phyloP scores from a whole-genome alignment of 2,888 invertebrate species.

The Ormyrus thymus region DNA sequence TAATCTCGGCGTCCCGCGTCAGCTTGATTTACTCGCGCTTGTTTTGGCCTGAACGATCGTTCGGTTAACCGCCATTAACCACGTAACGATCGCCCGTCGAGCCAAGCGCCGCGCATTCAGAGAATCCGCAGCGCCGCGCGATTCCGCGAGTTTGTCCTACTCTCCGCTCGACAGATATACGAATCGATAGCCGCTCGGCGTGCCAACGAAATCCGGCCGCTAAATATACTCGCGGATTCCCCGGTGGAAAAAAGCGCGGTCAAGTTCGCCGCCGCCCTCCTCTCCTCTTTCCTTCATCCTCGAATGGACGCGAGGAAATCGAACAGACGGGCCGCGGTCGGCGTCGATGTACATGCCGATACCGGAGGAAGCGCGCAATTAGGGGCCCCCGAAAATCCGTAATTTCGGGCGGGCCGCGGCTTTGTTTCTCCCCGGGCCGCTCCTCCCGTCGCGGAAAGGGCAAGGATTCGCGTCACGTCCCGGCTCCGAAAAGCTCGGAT shows the following conservation, averaged over 20 bases:
- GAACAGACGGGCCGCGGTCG: neutral
- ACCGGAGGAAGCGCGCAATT: neutral
- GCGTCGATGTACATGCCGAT: neutral
- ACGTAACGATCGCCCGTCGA: too few relatives aligned
- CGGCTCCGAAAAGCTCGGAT: neutral
- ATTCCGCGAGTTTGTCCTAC: neutral
- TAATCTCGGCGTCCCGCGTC: too few relatives aligned
- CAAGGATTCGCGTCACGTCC: slow-evolving; percentile 25
- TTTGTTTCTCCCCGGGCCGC: slow-evolving; percentile 7
- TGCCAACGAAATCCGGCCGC: neutral
- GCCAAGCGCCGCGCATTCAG: too few relatives aligned
- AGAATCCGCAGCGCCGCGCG: neutral
- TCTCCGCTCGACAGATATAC: neutral
- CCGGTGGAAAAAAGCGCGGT: neutral
- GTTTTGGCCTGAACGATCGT: too few relatives aligned
- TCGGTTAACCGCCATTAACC: too few relatives aligned
- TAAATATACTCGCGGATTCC: neutral
- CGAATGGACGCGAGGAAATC: neutral
- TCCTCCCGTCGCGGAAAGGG: neutral
- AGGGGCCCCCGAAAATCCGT: neutral
- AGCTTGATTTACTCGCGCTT: too few relatives aligned
- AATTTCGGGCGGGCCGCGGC: neutral
- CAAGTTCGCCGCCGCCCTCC: slow-evolving; percentile 5
- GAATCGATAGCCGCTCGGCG: neutral
- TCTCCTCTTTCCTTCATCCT: neutral